A percentile compares a stretch with the other conserved stretches of the same genome.
phyloP scores from a whole-genome alignment of 2,888 invertebrate species.

The Diplolepis rosae region DNA sequence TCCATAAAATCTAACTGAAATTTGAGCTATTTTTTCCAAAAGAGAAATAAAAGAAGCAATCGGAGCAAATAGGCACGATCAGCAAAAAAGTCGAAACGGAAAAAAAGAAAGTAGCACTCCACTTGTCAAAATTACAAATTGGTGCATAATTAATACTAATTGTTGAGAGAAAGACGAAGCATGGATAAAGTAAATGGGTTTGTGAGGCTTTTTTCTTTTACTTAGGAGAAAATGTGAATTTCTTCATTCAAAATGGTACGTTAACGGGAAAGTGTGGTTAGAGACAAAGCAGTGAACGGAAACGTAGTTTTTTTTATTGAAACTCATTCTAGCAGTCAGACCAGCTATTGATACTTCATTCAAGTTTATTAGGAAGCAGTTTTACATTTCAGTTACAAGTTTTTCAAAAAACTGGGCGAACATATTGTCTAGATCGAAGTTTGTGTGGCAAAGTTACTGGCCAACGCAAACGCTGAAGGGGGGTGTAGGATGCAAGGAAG shows the following conservation, averaged over 20 bases:
- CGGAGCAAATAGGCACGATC: neutral
- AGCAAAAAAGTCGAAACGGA: neutral
- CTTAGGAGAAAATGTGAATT: neutral
- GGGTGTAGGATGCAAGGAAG: constrained; percentile 22
- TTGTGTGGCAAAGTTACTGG: constrained; percentile 6
- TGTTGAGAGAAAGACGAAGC: neutral
- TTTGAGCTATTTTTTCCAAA: neutral
- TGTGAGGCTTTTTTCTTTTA: neutral
- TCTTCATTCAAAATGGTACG: constrained; percentile 17
- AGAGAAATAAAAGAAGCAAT: neutral
- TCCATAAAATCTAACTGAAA: neutral
- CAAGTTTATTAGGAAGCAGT: constrained; percentile 4
- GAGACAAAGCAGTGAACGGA: constrained; percentile 16
- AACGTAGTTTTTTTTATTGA: too few relatives aligned
- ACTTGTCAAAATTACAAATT: constrained; percentile 37
- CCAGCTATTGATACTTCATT: too few relatives aligned
- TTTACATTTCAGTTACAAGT: neutral
- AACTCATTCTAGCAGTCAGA: too few relatives aligned
- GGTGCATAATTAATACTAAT: constrained; percentile 36
- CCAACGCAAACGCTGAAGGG: constrained; percentile 5
- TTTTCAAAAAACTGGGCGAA: neutral
- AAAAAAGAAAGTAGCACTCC: neutral
- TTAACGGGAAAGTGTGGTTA: constrained; percentile 1
- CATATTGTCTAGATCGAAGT: neutral
- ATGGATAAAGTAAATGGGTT: too few relatives aligned